Evolutionary conservation across 2,113 vertebrate genomes (phyloP).

Genomic region (Antidorcas marsupialis): DNA sequence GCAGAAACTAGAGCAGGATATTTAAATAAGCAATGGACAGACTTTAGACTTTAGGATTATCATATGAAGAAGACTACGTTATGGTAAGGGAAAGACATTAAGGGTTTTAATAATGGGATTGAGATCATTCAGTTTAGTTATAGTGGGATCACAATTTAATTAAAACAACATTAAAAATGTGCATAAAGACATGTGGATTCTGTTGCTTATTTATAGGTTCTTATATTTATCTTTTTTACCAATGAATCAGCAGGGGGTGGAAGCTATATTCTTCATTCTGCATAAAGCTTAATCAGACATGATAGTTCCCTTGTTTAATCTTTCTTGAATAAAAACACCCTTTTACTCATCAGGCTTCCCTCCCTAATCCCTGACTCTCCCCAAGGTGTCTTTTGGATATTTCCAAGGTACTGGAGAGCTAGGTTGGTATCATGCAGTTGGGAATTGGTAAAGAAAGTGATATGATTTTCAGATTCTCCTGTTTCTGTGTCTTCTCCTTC

Average conservation of each 20-base stretch:
- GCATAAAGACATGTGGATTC: neutral
- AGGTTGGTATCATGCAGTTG: neutral
- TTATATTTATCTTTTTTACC: neutral
- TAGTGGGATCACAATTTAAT: neutral
- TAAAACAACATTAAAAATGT: neutral
- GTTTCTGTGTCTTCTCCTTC: neutral
- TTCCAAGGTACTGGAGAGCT: neutral
- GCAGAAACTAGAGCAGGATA: neutral
- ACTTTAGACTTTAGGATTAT: neutral
- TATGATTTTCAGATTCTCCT: neutral
- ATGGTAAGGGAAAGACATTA: neutral
- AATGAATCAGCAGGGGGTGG: neutral
- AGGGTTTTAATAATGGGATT: neutral
- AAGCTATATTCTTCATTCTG: neutral
- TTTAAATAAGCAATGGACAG: neutral
- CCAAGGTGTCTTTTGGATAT: neutral
- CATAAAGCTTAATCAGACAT: neutral
- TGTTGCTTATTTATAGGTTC: neutral
- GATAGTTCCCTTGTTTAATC: neutral
- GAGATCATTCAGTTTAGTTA: neutral
- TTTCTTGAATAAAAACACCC: neutral
- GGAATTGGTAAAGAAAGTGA: neutral
- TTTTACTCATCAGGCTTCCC: neutral
- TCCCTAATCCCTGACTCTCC: neutral
- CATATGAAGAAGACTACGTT: neutral